phyloP scores from a whole-genome alignment of 2,888 invertebrate species.

The Teleiodes luculella region DNA sequence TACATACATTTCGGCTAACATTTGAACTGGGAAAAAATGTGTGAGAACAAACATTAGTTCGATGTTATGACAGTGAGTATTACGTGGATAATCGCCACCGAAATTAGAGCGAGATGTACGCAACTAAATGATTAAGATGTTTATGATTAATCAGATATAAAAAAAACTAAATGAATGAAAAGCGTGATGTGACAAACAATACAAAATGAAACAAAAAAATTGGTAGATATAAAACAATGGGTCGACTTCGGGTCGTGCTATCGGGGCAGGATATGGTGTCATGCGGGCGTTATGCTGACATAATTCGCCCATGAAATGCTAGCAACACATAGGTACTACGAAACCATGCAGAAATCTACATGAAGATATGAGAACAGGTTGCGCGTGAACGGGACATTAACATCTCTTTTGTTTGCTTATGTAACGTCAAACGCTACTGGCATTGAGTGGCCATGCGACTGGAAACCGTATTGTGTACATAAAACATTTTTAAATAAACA shows the following conservation, averaged over 20 bases:
- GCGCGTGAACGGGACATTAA: conserved; percentile 27
- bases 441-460: conserved; percentile 40
- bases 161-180: conserved; percentile 31
- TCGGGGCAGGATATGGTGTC: conserved; percentile 42
- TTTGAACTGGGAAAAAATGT: conserved; percentile 10
- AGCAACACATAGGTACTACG: conserved; percentile 2
- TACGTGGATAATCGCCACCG: conserved; percentile 13
- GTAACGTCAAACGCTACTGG: conserved; percentile 35
- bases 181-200: conserved; percentile 10
- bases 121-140: conserved; percentile 28
- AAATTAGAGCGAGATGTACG: conserved; percentile 36
- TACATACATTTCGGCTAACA: conserved; percentile 10
- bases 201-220: conserved; percentile 34
- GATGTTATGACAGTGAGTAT: conserved; percentile 19
- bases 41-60: conserved; percentile 17
- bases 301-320: not conserved
- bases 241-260: conserved; percentile 70
- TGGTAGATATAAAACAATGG: conserved; percentile 68
- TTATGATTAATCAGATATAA: not conserved
- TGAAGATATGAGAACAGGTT: conserved; percentile 17
- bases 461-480: conserved; percentile 40
- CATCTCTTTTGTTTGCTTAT: conserved; percentile 33
- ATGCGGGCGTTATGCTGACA: conserved; percentile 15
- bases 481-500: conserved; percentile 47
- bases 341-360: conserved; percentile 17